A percentile compares a stretch with the other conserved stretches of the same genome.
Conservation (phyloP, 2,888 invertebrate species). For the Drosophila peninsularis region DNA sequence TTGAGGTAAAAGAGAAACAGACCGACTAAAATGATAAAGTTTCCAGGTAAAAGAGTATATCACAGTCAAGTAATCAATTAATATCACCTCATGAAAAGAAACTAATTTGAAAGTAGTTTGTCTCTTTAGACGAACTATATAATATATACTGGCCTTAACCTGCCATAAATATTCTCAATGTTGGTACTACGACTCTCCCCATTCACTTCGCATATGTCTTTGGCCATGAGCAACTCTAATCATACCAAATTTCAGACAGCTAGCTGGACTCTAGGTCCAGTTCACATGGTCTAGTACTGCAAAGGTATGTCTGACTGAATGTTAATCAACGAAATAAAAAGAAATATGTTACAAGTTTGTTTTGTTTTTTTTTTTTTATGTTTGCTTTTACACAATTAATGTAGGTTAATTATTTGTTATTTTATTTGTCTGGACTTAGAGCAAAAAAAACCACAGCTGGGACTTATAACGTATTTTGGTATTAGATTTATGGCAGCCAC, state of each 20-base stretch:
- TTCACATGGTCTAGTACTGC: slow-evolving; percentile 2
- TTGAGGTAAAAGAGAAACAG: too few species aligned
- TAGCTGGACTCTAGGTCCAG: background rate
- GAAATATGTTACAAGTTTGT: slow-evolving; percentile 58
- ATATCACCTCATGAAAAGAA: too few species aligned
- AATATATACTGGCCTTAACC: too few species aligned
- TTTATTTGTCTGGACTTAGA: slow-evolving; percentile 46
- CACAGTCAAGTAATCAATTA: too few species aligned
- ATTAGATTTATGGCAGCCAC: slow-evolving; percentile 72
- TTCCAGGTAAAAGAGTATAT: too few species aligned
- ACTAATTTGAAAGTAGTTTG: too few species aligned
- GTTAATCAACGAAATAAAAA: slow-evolving; percentile 65
- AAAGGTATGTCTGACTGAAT: slow-evolving; percentile 13
- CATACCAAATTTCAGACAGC: background rate
- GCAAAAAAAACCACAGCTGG: slow-evolving; percentile 28
- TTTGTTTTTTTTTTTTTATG: slow-evolving; percentile 37
- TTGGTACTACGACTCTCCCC: too few species aligned
- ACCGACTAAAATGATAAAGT: too few species aligned
- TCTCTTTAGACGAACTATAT: too few species aligned
- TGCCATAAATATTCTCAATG: too few species aligned
- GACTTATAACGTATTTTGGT: slow-evolving; percentile 56
- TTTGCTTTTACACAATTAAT: slow-evolving; percentile 57
- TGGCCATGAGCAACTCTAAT: background rate
- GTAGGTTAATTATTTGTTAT: slow-evolving; percentile 60
- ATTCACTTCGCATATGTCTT: background rate